Conservation (phyloP, 1,140 invertebrate species). For the Aphelenchoides fujianensis region DNA sequence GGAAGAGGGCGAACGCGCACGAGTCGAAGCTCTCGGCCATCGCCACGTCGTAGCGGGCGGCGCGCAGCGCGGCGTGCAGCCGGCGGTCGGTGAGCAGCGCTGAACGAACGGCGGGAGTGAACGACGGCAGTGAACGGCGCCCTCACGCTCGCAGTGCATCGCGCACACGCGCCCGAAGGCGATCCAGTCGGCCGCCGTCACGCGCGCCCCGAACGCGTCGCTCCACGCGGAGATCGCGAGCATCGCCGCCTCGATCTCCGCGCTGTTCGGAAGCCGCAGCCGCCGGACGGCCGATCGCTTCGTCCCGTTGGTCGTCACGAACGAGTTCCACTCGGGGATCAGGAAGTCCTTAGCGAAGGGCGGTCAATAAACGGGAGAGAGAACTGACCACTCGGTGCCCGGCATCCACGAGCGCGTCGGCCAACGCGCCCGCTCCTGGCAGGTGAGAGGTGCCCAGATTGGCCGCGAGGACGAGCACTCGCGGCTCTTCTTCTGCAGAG, state of each 20-base stretch:
- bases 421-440: too few relatives aligned
- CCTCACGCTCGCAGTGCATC: neutral
- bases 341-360: constrained; percentile 2
- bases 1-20: constrained; percentile 31
- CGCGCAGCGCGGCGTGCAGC: constrained; percentile 4
- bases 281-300: neutral
- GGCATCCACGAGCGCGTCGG: neutral
- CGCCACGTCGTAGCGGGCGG: constrained; percentile 33
- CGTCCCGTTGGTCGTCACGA: neutral
- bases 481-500: too few relatives aligned
- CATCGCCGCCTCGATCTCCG: constrained; percentile 3
- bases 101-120: neutral
- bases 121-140: too few relatives aligned
- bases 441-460: too few relatives aligned
- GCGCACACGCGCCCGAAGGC: neutral
- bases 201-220: neutral
- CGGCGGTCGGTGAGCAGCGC: neutral
- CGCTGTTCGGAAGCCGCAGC: neutral
- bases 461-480: too few relatives aligned
- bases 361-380: neutral
- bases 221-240: neutral
- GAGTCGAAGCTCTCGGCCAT: constrained; percentile 33
- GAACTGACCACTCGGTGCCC: neutral
- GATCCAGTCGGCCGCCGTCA: neutral
- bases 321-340: neutral